A percentile compares a stretch with the other conserved stretches of the same genome.
Conservation (phyloP, 2,888 invertebrate species). For the Philopedon plagiatum region DNA sequence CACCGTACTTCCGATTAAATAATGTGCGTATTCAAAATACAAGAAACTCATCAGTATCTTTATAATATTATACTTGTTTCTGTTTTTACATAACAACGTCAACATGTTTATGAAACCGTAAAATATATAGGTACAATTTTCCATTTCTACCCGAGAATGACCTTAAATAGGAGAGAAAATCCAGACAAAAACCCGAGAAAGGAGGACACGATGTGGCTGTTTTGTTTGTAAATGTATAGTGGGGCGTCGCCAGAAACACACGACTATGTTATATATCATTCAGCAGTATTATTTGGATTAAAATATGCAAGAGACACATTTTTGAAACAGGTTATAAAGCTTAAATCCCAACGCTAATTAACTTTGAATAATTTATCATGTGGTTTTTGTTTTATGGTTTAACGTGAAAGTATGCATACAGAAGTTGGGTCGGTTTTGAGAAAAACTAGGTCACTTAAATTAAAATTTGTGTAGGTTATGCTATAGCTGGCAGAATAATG, state of each 20-base stretch:
- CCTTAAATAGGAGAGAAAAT: slow-evolving; percentile 28
- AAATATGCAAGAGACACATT: slow-evolving; percentile 38
- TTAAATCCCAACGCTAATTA: slow-evolving; percentile 45
- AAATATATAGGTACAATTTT: slow-evolving; percentile 47
- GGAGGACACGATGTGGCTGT: slow-evolving; percentile 9
- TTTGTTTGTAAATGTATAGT: slow-evolving; percentile 39
- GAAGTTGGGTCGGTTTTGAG: slow-evolving; percentile 11
- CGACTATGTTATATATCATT: slow-evolving; percentile 42
- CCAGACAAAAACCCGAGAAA: slow-evolving; percentile 25
- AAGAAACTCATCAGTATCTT: too few relatives aligned
- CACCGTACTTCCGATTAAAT: too few relatives aligned
- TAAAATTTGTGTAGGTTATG: slow-evolving; percentile 27
- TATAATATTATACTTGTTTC: background rate
- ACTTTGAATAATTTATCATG: slow-evolving; percentile 44
- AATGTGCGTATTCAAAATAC: too few relatives aligned
- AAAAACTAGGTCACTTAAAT: slow-evolving; percentile 27
- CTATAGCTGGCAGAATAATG: slow-evolving; percentile 23
- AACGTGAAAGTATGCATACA: slow-evolving; percentile 35
- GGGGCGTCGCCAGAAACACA: slow-evolving; percentile 38
- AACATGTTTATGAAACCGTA: slow-evolving; percentile 40
- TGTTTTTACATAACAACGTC: background rate
- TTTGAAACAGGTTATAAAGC: slow-evolving; percentile 46
- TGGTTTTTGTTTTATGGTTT: slow-evolving; percentile 26
- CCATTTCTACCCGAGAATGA: slow-evolving; percentile 45
- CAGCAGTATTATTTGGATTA: slow-evolving; percentile 39